Conservation (phyloP, 1,140 invertebrate genomes). For the Pogonognathellus flavescens region DNA sequence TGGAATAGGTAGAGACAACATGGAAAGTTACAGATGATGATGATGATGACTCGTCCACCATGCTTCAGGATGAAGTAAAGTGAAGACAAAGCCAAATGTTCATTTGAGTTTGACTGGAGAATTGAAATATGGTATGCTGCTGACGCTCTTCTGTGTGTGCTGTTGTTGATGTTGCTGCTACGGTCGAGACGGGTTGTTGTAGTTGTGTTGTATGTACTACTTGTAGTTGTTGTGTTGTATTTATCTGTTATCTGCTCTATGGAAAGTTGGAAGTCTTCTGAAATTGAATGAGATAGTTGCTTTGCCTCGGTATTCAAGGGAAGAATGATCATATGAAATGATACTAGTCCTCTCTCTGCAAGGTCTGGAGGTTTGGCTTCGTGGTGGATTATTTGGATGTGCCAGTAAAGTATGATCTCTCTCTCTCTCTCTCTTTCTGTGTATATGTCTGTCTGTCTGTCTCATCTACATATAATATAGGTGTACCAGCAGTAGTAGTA, state of each 20-base stretch:
- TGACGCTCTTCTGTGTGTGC: background rate
- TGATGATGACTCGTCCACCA: slow-evolving; percentile 6
- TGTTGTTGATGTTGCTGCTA: background rate
- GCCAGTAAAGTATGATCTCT: too few relatives aligned
- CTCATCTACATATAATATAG: background rate
- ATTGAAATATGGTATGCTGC: background rate
- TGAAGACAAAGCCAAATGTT: slow-evolving; percentile 27
- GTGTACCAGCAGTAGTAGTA: too few relatives aligned
- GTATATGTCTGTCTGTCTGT: background rate
- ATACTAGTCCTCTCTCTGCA: background rate
- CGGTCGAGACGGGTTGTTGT: background rate
- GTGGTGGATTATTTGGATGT: too few relatives aligned
- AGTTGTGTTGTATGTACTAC: too few relatives aligned
- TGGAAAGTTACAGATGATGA: slow-evolving; percentile 42
- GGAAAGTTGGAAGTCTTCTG: background rate
- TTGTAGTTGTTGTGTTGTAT: background rate
- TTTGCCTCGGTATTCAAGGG: background rate
- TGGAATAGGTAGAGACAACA: background rate
- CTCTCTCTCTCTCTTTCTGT: background rate
- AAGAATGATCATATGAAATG: slow-evolving; percentile 27
- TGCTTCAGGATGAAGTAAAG: slow-evolving; percentile 26
- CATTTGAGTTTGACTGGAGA: background rate
- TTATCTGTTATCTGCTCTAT: background rate
- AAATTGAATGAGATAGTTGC: slow-evolving; percentile 4
- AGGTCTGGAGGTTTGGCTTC: too few relatives aligned